Evolutionary conservation across 2,888 invertebrate genomes (phyloP).

Genomic region (Tricholauxania praeusta): DNA sequence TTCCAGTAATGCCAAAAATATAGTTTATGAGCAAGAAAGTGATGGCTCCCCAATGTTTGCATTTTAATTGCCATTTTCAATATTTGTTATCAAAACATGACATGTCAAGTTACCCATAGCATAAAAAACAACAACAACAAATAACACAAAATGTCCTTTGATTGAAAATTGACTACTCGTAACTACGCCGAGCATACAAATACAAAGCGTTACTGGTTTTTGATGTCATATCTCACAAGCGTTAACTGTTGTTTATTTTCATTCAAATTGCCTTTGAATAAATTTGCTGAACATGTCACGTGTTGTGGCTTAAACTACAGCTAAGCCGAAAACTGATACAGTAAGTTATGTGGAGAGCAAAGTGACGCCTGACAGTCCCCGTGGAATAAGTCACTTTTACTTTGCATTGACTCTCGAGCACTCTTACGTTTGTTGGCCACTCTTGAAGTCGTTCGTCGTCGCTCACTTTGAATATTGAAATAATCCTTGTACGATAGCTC

Average conservation of each 20-base stretch:
- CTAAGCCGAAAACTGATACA: conserved; percentile 40
- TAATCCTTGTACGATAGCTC: conserved; percentile 42
- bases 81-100: too few relatives aligned
- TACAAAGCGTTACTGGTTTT: conserved; percentile 13
- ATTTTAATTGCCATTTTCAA: too few relatives aligned
- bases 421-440: not conserved
- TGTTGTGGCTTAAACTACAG: conserved; percentile 60
- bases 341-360: not conserved
- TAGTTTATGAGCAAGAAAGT: too few relatives aligned
- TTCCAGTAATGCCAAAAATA: too few relatives aligned
- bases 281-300: conserved; percentile 52
- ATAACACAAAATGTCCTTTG: conserved; percentile 15
- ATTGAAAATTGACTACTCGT: not conserved
- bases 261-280: conserved; percentile 24
- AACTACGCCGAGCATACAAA: conserved; percentile 38
- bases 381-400: not conserved
- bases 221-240: conserved; percentile 12
- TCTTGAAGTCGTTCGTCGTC: conserved; percentile 3
- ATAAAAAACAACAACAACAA: not conserved
- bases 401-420: not conserved
- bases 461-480: conserved; percentile 39
- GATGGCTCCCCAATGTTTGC: too few relatives aligned
- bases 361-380: not conserved
- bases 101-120: not conserved
- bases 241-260: conserved; percentile 29